A percentile compares a stretch with the other conserved stretches of the same genome.
Conservation (phyloP, 1,140 invertebrate genomes). For the Drosophila trapezifrons region DNA sequence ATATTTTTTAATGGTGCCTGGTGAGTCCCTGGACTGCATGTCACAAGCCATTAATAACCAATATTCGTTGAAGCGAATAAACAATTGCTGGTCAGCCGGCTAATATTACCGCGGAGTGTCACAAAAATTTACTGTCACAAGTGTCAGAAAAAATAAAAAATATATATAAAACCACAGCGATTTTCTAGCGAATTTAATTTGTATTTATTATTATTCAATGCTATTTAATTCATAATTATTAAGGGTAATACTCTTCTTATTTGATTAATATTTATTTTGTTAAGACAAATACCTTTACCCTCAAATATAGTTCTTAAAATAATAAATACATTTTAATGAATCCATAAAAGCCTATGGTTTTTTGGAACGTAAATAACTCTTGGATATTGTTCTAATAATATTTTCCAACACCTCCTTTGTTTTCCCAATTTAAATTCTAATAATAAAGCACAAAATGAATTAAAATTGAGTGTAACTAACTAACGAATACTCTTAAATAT, state of each 20-base stretch:
- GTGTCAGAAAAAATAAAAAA: neutral
- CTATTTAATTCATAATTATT: too few species aligned
- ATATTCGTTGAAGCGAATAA: constrained; percentile 23
- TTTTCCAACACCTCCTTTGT: neutral
- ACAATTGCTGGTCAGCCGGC: neutral
- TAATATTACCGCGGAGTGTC: neutral
- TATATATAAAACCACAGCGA: neutral
- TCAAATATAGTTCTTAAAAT: too few species aligned
- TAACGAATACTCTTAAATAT: neutral
- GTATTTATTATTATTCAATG: too few species aligned
- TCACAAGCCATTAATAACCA: constrained; percentile 21
- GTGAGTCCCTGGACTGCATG: neutral
- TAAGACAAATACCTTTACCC: too few species aligned
- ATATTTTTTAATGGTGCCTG: constrained; percentile 11
- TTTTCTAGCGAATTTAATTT: too few species aligned
- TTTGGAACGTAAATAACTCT: too few species aligned
- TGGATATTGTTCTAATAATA: constrained; percentile 4
- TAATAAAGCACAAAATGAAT: constrained; percentile 1
- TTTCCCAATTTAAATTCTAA: neutral
- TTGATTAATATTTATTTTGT: too few species aligned
- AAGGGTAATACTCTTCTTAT: too few species aligned
- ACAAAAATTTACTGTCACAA: neutral
- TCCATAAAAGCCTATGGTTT: too few species aligned
- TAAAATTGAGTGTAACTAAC: neutral
- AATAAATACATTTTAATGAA: too few species aligned